Conservation (phyloP, 2,888 invertebrate species). For the Perithous albicinctus region DNA sequence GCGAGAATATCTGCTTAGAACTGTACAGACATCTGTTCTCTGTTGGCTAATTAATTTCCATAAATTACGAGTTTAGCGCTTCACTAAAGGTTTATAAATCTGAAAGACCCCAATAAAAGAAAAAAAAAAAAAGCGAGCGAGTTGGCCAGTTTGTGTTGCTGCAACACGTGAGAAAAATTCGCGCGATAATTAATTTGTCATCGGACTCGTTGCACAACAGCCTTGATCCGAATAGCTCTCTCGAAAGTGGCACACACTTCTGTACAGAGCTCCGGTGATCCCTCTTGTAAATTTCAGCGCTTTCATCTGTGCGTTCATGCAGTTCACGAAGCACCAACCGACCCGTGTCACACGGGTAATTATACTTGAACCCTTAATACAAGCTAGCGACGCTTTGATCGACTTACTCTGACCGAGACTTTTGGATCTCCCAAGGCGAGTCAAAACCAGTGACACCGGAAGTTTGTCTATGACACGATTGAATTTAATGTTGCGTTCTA, state of each 20-base stretch:
- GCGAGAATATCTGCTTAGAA: background rate
- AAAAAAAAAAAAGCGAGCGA: too few relatives aligned
- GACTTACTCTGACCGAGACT: background rate
- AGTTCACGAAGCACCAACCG: background rate
- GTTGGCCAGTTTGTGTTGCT: background rate
- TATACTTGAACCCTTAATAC: background rate
- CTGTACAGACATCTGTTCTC: background rate
- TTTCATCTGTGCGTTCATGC: background rate
- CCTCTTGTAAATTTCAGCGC: background rate
- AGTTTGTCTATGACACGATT: conserved; percentile 17
- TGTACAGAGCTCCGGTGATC: background rate
- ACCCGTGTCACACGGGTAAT: background rate
- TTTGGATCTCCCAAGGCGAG: conserved; percentile 7
- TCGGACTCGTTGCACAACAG: background rate
- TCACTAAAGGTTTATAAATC: conserved; percentile 24
- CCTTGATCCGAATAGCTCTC: background rate
- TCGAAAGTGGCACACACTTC: background rate
- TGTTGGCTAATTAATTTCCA: conserved; percentile 22
- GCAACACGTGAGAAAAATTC: too few relatives aligned
- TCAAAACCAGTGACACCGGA: background rate
- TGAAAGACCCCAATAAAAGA: background rate
- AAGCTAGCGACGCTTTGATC: background rate
- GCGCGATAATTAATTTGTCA: conserved; percentile 8
- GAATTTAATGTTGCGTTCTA: conserved; percentile 22
- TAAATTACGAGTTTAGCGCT: conserved; percentile 6